Evolutionary conservation across 2,888 invertebrate genomes (phyloP), one percentile per base, ranked within the genome.

Genomic region (Hydrotaea cyrtoneurina): DNA sequence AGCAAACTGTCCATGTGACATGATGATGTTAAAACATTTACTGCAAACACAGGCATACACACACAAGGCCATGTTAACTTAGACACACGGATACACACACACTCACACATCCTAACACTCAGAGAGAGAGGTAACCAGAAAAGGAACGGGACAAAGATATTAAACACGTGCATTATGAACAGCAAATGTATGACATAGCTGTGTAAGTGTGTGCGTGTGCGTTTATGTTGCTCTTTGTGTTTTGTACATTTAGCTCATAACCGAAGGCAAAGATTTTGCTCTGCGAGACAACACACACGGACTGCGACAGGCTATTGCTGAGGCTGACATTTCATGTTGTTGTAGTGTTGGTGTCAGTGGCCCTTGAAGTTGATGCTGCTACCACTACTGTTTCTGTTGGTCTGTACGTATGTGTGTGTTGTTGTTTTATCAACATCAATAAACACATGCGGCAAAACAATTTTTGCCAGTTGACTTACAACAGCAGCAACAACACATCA

Each of bases 1-100:
- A 69, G 77, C 77, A 82, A 82, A 78, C 66, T 73, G 36, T 73
- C 66, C 73, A 66, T 73, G 81, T 26, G 57, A 81, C 77, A 77
- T 76, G 55, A 77, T 76, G 55, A 77, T 72, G 76, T 76, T 77
- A 64, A 81, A 77, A 57, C 72, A 73, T 77, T 78, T 78, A 46
- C 72, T 11, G 19, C 53, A 72, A 31, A 36, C 43, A 57, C 55
- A 78, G 26, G 46, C 21, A 69, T 21, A 55, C 13, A 72, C 43
- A 19, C 23, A 57, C 66, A 76, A 39, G 64, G 66, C 31, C 69
- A 75, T 55, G 59, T 59, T 10, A 55, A 79, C 62, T 31, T 3
- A 11, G n/a, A 50, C 50, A 15, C 7, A 36, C 43, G 13, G 11
- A n/a, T n/a, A 26, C 62, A n/a, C 36, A 62, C 26, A 17, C 31